Percentiles rank a stretch among this genome's conserved stretches.
Conservation (phyloP, 2,113 vertebrate genomes). For the Hystrix brachyura region DNA sequence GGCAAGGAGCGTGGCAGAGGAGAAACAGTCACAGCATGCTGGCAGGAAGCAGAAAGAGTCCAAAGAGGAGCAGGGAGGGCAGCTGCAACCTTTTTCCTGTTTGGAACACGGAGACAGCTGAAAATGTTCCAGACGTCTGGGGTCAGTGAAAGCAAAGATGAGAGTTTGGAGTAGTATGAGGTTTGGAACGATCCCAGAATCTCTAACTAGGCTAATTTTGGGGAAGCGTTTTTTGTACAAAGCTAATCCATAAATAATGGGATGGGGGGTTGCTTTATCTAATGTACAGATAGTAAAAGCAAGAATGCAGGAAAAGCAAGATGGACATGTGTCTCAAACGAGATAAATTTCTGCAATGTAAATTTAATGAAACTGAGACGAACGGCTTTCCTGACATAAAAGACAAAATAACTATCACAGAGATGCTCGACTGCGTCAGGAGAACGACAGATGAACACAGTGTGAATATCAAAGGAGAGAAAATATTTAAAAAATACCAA, state of each 20-base stretch:
- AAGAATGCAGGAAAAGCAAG: not conserved
- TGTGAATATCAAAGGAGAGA: not conserved
- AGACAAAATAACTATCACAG: not conserved
- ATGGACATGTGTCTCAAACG: not conserved
- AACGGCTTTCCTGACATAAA: not conserved
- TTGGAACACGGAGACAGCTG: not conserved
- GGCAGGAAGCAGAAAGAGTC: not conserved
- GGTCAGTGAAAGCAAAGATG: not conserved
- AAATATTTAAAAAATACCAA: not conserved
- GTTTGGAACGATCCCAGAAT: not conserved
- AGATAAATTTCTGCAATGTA: not conserved
- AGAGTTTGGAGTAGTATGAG: not conserved
- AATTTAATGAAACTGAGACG: not conserved
- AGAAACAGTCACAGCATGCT: not conserved
- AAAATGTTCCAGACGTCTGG: not conserved
- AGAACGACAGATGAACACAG: not conserved
- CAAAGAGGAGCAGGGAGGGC: not conserved
- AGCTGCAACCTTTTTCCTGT: accelerated
- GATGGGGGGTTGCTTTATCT: not conserved
- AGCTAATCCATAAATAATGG: not conserved
- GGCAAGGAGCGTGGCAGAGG: not conserved
- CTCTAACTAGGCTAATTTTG: not conserved
- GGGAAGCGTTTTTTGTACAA: not conserved
- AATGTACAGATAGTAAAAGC: not conserved
- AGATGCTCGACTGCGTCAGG: not conserved